Evolutionary conservation across 2,888 invertebrate genomes (phyloP), one percentile per base, ranked within the genome.

Genomic region (Archips crataeganus): DNA sequence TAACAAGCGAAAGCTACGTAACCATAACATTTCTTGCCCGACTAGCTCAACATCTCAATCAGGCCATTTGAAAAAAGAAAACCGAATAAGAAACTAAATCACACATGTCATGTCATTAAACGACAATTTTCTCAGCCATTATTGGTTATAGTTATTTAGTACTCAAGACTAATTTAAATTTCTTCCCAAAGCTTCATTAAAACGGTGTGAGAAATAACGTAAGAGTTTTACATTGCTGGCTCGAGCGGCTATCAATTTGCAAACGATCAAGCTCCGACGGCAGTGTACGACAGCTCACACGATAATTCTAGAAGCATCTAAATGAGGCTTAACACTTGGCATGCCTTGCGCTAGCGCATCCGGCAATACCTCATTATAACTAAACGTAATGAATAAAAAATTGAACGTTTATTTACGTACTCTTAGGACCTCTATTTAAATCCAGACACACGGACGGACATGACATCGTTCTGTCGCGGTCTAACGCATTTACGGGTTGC

Each of bases 351-450:
- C 57, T 10, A 32, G 42, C 42, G 42, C 10, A 49, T 65, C 51
- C 64, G 32, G n/a, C 11, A 6, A 32, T 32, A 9, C 42, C 66
- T 67, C 66, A 67, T 67, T 67, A 67, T 67, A 57, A 42, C 49
- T 51, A 51, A 65, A 57, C 57, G 66, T 57, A 42, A 67, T 67
- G 66, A 57, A 67, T 54, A 57, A 57, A 67, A 67, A 67, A 67
- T 32, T 67, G 13, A 57, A 57, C 66, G 66, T 11, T 67, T 9
- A 57, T 67, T 67, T 67, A 67, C 66, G 66, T 67, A 57, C 42
- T 57, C 9, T 9, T 3, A 2, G 34, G 6, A 51, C 15, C 3
- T 9, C 54, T 5, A 23, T 8, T 54, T 54, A 23, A 54, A 54
- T 23, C 23, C 15, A 9, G 3, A 45, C 54, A 54, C 23, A 6